phyloP scores from a whole-genome alignment of 2,113 vertebrate genomes.

The Garra rufa region DNA sequence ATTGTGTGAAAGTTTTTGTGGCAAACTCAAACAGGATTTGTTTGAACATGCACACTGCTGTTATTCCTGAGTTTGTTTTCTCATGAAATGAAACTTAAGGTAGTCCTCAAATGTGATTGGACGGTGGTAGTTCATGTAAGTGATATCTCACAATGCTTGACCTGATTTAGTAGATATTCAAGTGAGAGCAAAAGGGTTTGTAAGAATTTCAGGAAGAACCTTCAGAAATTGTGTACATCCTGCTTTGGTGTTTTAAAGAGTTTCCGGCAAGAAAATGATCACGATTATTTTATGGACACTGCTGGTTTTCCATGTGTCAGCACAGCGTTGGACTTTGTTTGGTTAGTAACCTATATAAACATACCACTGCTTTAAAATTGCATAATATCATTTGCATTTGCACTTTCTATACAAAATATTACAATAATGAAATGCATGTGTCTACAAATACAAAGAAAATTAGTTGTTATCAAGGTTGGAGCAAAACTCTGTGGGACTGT shows the following conservation, averaged over 20 bases:
- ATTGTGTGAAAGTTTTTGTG: background rate
- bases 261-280: background rate
- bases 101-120: constrained; percentile 18
- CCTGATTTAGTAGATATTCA: background rate
- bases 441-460: no score
- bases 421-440: no score
- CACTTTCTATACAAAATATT: no score
- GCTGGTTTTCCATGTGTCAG: constrained; percentile 18
- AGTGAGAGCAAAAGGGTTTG: background rate
- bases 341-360: no score
- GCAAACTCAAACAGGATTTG: background rate
- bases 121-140: background rate
- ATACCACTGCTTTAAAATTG: no score
- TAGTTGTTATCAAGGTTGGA: background rate
- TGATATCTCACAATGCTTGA: background rate
- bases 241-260: background rate
- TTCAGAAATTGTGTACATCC: background rate
- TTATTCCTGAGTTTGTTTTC: background rate
- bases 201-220: background rate
- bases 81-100: constrained; percentile 7
- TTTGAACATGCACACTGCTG: constrained; percentile 1
- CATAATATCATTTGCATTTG: no score
- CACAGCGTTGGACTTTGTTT: background rate
- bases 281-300: constrained; percentile 5
- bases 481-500: background rate